A percentile compares a stretch with the other conserved stretches of the same genome.
Evolutionary conservation across 2,113 vertebrate species (phyloP).

Genomic region (Thomomys bottae): DNA sequence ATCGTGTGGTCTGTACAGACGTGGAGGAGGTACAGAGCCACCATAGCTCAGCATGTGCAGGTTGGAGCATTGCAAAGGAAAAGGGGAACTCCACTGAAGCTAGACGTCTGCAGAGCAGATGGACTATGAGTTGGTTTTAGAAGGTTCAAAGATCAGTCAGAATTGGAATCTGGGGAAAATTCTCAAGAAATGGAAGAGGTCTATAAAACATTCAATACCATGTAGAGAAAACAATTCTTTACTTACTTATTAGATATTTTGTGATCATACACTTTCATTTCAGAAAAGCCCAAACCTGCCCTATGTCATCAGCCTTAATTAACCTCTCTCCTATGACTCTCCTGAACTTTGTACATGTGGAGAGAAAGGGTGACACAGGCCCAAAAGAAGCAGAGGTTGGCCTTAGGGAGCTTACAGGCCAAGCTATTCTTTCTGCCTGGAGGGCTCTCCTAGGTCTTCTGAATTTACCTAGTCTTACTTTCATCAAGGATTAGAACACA

Average conservation of each 20-base stretch:
- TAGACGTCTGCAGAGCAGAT: not conserved
- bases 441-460: not conserved
- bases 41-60: not conserved
- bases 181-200: not conserved
- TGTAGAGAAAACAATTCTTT: not conserved
- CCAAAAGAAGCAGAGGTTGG: not conserved
- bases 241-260: not conserved
- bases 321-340: not conserved
- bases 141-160: slow-evolving; percentile 39
- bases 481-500: not conserved
- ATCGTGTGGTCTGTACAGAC: not conserved
- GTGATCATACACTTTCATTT: not conserved
- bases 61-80: not conserved
- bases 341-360: not conserved
- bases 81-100: not conserved
- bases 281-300: not conserved
- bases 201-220: not conserved
- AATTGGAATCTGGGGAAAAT: not conserved
- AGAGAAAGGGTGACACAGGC: not conserved
- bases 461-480: not conserved
- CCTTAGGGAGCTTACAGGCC: not conserved
- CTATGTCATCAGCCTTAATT: not conserved
- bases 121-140: not conserved
- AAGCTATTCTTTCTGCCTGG: not conserved
- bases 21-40: not conserved